Evolutionary conservation across 2,797 vertebrate genomes (phyloP), one percentile per base, ranked within the genome.

Genomic region (Sebastes hubbsi): DNA sequence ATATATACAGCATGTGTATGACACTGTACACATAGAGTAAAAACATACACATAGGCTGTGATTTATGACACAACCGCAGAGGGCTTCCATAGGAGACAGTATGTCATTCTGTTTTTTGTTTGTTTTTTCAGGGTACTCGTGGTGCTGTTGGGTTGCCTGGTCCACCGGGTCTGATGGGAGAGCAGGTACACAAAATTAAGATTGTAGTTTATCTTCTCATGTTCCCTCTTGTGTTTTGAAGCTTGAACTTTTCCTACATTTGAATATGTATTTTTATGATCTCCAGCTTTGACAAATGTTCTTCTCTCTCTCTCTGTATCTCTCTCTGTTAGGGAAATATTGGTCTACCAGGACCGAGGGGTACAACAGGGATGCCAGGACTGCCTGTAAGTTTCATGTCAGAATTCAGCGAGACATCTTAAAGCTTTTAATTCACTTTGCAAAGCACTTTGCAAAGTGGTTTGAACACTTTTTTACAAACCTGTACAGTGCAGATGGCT

Each of bases 341-440:
- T 42, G 97, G 97, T 22, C 85, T 38, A 3, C 61, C 91, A 0
- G 97, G 97, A 8, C 76, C 71, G 0, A 85, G 80, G 73, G 97
- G 97, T 6, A 58, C 64, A 5, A 66, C 90, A 2, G 97, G 97
- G 16, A 84, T 92, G 68, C 95, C 95, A 0, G 97, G 97, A 56
- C 69, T 90, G 11, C 96, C 88, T 64, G 97, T 97, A 93, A 95
- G 96, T 94, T 34, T 56, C 4, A 29, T 25, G 32, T 61, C 18
- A 24, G 42, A 69, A 16, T 34, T 52, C 30, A 56, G 13, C 5
- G 12, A 24, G 46, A 22, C 5, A 8, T 69, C 10, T 52, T 59
- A 27, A 29, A 74, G 52, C 8, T 42, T 62, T 58, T 8, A n/a
- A 49, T 63, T 34, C 27, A 29, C 16, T 78, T 36, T 5, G 16